phyloP scores from a whole-genome alignment of 2,797 vertebrate genomes.

The Mormyrops boulengeri region DNA sequence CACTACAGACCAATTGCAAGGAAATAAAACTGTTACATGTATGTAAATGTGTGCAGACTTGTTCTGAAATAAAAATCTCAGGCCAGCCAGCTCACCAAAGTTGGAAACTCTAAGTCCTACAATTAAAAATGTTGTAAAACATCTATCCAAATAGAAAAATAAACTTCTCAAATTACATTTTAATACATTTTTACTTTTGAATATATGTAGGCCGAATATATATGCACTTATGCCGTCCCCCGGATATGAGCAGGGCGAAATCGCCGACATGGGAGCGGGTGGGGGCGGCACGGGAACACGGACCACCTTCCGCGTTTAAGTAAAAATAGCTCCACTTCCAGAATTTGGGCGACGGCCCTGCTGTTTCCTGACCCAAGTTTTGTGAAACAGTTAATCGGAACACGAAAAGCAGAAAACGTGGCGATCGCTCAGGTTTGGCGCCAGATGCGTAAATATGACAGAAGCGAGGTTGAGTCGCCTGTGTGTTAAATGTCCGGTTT shows the following conservation, averaged over 20 bases:
- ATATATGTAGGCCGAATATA: not conserved
- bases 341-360: not conserved
- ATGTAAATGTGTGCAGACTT: not conserved
- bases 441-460: no score
- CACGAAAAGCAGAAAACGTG: not conserved
- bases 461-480: not conserved
- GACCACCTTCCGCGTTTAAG: not conserved
- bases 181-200: not conserved
- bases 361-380: not conserved
- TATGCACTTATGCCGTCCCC: not conserved
- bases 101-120: not conserved
- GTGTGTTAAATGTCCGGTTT: not conserved
- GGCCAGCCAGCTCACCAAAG: not conserved
- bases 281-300: not conserved
- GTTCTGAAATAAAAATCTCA: not conserved
- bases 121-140: not conserved
- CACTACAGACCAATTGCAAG: not conserved
- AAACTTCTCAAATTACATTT: not conserved
- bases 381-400: not conserved
- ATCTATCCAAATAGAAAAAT: not conserved
- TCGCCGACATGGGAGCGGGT: not conserved
- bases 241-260: not conserved
- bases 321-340: slow-evolving; percentile 12
- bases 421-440: not conserved
- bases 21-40: not conserved